Evolutionary conservation across 64 coral and sea anemone genomes (phyloP).

Genomic region (Montipora foliosa): DNA sequence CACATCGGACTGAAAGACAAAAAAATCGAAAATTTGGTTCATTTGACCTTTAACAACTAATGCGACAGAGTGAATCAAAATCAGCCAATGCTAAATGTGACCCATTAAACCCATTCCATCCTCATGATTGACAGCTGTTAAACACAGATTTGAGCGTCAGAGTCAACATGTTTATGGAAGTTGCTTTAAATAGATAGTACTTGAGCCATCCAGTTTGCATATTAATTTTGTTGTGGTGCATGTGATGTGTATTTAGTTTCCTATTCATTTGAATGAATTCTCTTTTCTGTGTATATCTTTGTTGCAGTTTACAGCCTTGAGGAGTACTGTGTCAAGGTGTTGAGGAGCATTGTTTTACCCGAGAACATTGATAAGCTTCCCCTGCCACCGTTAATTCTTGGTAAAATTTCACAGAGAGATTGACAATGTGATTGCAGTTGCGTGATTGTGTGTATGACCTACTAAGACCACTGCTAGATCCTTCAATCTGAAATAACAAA

Average conservation of each 20-base stretch:
- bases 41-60: no score
- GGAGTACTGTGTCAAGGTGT: slow-evolving; percentile 70
- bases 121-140: no score
- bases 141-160: no score
- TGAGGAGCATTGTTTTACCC: slow-evolving; percentile 61
- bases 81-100: no score
- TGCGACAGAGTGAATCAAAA: no score
- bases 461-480: neutral
- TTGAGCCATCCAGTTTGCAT: neutral
- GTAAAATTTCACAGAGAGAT: slow-evolving; percentile 18
- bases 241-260: neutral
- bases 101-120: no score
- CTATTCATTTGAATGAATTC: no score
- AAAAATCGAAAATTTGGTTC: no score
- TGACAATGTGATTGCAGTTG: neutral
- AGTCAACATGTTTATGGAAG: no score
- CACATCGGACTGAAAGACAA: no score
- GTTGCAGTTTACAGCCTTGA: slow-evolving; percentile 78
- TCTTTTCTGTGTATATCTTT: neutral
- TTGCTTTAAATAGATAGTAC: no score
- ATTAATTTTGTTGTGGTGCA: neutral
- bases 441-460: neutral
- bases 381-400: slow-evolving; percentile 56
- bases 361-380: slow-evolving; percentile 75
- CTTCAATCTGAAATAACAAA: no score